Percentiles rank a stretch among this genome's conserved stretches.
Conservation (phyloP, 2,888 invertebrate species). For the Dryobotodes eremita region DNA sequence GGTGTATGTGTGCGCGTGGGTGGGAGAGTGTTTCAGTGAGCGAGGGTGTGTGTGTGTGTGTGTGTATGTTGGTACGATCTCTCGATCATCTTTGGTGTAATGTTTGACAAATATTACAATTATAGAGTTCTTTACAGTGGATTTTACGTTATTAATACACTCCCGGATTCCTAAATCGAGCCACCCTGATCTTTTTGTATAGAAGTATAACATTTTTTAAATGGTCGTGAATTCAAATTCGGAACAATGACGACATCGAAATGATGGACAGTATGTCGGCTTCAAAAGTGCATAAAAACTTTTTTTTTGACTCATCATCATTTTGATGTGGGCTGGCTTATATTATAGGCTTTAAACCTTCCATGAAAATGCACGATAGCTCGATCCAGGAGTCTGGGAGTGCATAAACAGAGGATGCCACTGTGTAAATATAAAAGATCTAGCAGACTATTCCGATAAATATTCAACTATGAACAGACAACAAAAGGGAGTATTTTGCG, state of each 20-base stretch:
- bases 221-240: background rate
- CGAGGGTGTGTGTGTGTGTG: too few species aligned
- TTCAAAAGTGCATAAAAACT: background rate
- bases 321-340: too few species aligned
- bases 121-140: constrained; percentile 5
- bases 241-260: background rate
- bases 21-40: too few species aligned
- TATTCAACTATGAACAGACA: constrained; percentile 14
- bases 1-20: too few species aligned
- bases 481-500: constrained; percentile 13
- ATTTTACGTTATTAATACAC: constrained; percentile 5
- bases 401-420: background rate
- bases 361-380: background rate
- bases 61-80: too few species aligned
- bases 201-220: background rate
- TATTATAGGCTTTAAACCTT: too few species aligned
- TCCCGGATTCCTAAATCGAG: background rate
- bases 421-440: constrained; percentile 9
- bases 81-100: constrained; percentile 24
- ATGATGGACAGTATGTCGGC: background rate
- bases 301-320: background rate
- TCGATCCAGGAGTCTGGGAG: too few species aligned
- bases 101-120: constrained; percentile 29
- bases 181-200: background rate
- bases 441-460: constrained; percentile 11